Conservation (phyloP, 1,140 invertebrate species). For the Brachionus paranguensis region DNA sequence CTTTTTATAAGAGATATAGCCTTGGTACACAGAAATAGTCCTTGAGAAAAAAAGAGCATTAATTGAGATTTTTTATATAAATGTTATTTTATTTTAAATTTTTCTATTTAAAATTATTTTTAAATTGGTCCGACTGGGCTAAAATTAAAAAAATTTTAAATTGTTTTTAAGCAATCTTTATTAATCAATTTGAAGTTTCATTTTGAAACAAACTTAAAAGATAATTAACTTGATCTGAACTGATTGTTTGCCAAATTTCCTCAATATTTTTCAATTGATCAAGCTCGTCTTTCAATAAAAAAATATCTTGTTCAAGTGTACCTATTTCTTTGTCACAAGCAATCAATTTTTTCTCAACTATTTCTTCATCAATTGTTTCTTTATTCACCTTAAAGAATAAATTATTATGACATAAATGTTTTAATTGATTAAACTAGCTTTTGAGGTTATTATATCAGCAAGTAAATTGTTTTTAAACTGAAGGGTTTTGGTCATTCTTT, state of each 20-base stretch:
- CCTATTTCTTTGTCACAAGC: neutral
- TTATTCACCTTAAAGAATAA: neutral
- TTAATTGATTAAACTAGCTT: neutral
- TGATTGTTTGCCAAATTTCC: neutral
- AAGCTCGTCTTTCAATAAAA: neutral
- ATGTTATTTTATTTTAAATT: too few species aligned
- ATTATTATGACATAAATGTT: neutral
- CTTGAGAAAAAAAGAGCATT: too few species aligned
- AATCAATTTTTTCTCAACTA: neutral
- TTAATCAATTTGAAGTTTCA: neutral
- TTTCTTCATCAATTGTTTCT: neutral
- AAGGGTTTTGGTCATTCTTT: neutral
- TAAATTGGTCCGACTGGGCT: too few species aligned
- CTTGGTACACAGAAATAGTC: too few species aligned
- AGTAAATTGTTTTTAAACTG: neutral
- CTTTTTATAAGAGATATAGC: too few species aligned
- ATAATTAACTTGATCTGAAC: neutral
- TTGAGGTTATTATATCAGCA: neutral
- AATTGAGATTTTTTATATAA: too few species aligned
- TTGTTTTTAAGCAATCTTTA: too few species aligned
- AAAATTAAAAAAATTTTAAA: too few species aligned
- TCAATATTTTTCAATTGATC: neutral
- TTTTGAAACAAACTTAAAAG: neutral
- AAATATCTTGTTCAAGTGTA: neutral
- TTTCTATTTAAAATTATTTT: too few species aligned